These are phyloP conservation scores for Scomber scombrus DNA, from an alignment of 2,113 vertebrate genomes.

Conservation along the genomic window DNA sequence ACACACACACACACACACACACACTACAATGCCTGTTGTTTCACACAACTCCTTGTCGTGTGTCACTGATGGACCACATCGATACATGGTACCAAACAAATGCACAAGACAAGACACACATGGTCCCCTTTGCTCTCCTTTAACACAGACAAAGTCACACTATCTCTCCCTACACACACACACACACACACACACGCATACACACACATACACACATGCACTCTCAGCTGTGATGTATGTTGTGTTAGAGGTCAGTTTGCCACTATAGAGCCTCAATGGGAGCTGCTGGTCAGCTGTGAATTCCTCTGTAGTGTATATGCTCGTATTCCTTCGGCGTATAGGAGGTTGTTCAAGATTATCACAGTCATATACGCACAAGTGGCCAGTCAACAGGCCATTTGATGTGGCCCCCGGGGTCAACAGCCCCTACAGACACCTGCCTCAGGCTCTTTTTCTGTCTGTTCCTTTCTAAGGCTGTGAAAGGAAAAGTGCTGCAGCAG, in stretches of 20 bases:
- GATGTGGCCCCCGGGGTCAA: conserved; percentile 56
- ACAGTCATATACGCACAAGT: conserved; percentile 58
- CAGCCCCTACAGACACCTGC: conserved; percentile 8
- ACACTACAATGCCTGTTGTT: not conserved
- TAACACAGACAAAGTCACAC: conserved; percentile 15
- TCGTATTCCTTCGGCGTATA: not conserved
- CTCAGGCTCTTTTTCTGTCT: not conserved
- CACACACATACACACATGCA: not conserved
- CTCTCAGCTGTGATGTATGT: conserved; percentile 15
- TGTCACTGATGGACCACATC: conserved; percentile 39
- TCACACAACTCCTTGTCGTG: conserved; percentile 13
- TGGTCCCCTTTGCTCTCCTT: not conserved
- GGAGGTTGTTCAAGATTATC: conserved; percentile 40
- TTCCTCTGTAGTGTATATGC: conserved; percentile 17
- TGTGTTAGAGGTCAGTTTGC: conserved; percentile 42
- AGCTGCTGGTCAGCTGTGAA: conserved; percentile 46
- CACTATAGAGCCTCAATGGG: conserved; percentile 32
- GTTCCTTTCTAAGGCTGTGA: not conserved
- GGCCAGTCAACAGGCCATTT: conserved; percentile 55
- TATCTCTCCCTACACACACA: not conserved
- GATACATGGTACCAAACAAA: conserved; percentile 16
- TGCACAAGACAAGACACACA: conserved; percentile 14
- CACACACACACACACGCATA: not conserved
- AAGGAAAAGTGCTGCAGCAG: not conserved
- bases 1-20: conserved; percentile 19